Base-by-base conservation (phyloP, 2,888 invertebrate species). In the Lycaena phlaeas region DNA sequence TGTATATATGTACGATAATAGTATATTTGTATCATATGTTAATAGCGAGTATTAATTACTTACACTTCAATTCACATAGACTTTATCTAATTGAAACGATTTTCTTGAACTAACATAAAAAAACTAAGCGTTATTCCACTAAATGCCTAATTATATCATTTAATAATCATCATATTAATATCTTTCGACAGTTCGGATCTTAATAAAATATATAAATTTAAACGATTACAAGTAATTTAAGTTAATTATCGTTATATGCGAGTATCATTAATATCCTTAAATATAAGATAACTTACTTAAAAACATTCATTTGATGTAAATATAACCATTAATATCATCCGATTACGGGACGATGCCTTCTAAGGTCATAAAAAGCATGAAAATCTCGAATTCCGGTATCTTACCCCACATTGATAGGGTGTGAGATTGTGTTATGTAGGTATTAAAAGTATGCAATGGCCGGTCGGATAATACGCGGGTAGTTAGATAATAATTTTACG, bases 401-500 rank as follows among this genome's bases (percentile, higher is more conserved):
- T 67, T 62, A 59, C 61, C 61, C 57, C 57, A 63, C 58, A 42
- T 58, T 65, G 66, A 73, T 69, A 68, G 73, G 61, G 75, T 70
- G 74, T 72, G 64, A 64, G 61, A 55, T 54, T 68, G 72, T 72
- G 64, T 68, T 59, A 62, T 65, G 65, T 57, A 50, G n/a, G n/a
- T n/a, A n/a, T n/a, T n/a, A n/a, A 46, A 54, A 60, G 62, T 64
- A 61, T 68, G 71, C 68, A 67, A 59, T 67, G 62, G 66, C 64
- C 57, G 55, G 76, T 73, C 61, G 65, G 71, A 71, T 76, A 74
- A 72, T 71, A 67, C 62, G 56, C 48, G 46, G 63, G 68, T 66
- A 70, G 65, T 79, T 76, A 79, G 63, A 70, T 78, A 71, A 64
- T 68, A 71, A 81, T 71, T 82, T 82, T 82, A 81, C 59, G 78